Evolutionary conservation across 2,113 vertebrate species (phyloP).

Genomic region (Xenopus borealis): DNA sequence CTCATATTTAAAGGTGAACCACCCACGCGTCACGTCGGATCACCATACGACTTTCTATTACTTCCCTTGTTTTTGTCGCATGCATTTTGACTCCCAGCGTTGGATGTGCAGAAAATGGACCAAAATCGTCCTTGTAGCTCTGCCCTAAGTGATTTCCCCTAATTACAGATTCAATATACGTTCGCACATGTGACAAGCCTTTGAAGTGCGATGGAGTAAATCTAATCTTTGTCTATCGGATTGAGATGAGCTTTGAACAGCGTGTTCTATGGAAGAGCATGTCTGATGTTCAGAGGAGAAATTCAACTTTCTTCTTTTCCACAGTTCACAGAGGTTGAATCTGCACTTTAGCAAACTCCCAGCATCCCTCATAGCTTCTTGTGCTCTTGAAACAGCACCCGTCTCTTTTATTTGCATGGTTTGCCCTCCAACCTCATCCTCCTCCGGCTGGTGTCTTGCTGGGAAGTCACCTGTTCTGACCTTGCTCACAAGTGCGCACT

Average conservation of each 20-base stretch:
- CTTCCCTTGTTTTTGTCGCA: too few relatives aligned
- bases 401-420: constrained; percentile 8
- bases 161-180: constrained; percentile 36
- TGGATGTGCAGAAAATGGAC: too few relatives aligned
- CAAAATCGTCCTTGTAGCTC: too few relatives aligned
- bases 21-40: too few relatives aligned
- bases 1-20: too few relatives aligned
- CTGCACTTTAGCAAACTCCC: constrained; percentile 42
- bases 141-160: constrained; percentile 36
- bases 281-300: constrained; percentile 43
- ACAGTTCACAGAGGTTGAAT: constrained; percentile 38
- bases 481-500: constrained; percentile 62
- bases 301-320: constrained; percentile 30
- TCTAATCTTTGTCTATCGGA: constrained; percentile 42
- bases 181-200: constrained; percentile 24
- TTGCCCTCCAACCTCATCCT: neutral
- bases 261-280: constrained; percentile 35
- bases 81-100: too few relatives aligned
- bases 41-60: too few relatives aligned
- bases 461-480: constrained; percentile 53
- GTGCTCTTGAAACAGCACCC: constrained; percentile 28
- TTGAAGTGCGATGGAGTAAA: constrained; percentile 40
- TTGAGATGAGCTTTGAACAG: constrained; percentile 38
- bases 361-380: constrained; percentile 20
- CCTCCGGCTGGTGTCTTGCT: constrained; percentile 25